phyloP scores from a whole-genome alignment of 2,113 vertebrate species.

The Podocnemis expansa region DNA sequence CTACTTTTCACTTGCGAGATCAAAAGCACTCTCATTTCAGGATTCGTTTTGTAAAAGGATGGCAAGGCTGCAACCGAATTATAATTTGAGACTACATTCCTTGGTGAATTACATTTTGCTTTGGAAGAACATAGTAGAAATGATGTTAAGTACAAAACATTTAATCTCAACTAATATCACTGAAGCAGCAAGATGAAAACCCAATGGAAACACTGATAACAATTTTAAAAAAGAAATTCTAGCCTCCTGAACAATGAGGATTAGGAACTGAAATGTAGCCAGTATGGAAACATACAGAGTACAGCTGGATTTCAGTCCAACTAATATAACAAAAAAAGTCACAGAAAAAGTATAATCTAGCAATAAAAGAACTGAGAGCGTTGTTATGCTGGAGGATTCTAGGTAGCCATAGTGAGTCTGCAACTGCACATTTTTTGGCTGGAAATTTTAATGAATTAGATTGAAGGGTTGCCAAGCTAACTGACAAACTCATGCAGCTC shows the following conservation, averaged over 20 bases:
- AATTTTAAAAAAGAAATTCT: accelerated
- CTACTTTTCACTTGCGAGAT: constrained; percentile 44
- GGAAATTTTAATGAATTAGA: constrained; percentile 18
- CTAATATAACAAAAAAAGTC: constrained; percentile 12
- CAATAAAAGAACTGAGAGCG: constrained; percentile 25
- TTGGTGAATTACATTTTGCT: constrained; percentile 9
- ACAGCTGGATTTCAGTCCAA: constrained; percentile 19
- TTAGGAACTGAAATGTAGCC: constrained; percentile 13
- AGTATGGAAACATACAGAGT: background rate
- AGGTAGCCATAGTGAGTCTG: constrained; percentile 32
- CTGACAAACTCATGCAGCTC: background rate
- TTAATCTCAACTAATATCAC: constrained; percentile 56
- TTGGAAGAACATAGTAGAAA: background rate
- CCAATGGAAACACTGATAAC: constrained; percentile 36
- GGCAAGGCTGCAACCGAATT: background rate
- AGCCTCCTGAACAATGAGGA: background rate
- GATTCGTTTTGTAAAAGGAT: background rate
- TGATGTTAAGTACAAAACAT: constrained; percentile 59
- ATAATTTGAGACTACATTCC: background rate
- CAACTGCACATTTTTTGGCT: constrained; percentile 32
- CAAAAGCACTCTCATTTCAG: constrained; percentile 7
- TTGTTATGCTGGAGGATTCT: background rate
- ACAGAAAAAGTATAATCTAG: background rate
- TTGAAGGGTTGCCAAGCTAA: constrained; percentile 3
- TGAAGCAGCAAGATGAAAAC: constrained; percentile 16